phyloP scores from a whole-genome alignment of 1,140 invertebrate genomes.

The Drosophila elegans region DNA sequence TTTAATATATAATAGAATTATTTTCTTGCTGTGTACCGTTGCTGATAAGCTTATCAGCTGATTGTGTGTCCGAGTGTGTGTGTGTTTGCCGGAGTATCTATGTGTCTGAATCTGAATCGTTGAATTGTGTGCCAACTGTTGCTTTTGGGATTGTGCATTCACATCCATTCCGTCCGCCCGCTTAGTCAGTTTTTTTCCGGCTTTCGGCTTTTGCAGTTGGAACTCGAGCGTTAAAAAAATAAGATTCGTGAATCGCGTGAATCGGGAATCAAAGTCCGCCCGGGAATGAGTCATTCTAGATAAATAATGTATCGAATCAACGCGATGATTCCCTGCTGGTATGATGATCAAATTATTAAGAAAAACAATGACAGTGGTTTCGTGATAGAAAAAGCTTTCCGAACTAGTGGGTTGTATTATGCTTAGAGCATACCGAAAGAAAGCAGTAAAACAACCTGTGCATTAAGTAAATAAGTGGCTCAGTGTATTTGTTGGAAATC shows the following conservation, averaged over 20 bases:
- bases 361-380: background rate
- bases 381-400: background rate
- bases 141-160: conserved; percentile 41
- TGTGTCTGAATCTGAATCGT: conserved; percentile 11
- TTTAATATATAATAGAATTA: no score
- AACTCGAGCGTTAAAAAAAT: conserved; percentile 26
- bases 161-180: conserved; percentile 43
- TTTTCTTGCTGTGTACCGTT: conserved; percentile 14
- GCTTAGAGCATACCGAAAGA: background rate
- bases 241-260: background rate
- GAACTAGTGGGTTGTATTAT: background rate
- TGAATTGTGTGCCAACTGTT: conserved; percentile 28
- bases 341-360: conserved; percentile 7
- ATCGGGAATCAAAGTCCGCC: background rate
- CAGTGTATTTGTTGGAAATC: background rate
- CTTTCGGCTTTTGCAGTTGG: conserved; percentile 25
- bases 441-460: no score
- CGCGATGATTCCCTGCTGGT: conserved; percentile 73
- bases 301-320: conserved; percentile 63
- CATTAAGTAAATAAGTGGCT: background rate
- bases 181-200: conserved; percentile 46
- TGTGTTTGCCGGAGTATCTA: conserved; percentile 3
- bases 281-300: conserved; percentile 59
- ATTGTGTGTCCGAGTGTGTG: conserved; percentile 19
- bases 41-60: conserved; percentile 76